These are phyloP conservation scores for Pygoscelis adeliae DNA, from an alignment of 2,113 vertebrate genomes.

Conservation along the genomic window DNA sequence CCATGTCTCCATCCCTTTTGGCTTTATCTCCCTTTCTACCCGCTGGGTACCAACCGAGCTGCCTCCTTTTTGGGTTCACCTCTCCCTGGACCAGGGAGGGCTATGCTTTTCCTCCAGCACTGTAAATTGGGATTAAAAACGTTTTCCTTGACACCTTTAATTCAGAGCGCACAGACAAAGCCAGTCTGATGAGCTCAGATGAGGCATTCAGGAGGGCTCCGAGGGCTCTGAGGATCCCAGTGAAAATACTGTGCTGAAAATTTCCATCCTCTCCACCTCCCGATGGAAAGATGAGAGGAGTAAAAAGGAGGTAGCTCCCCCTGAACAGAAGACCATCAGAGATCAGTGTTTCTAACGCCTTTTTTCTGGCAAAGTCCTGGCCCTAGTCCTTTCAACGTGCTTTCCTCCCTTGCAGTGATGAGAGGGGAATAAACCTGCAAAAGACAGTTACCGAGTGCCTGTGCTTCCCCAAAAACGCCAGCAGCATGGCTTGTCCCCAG, in stretches of 20 bases:
- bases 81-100: background rate
- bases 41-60: rapidly evolving
- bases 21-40: background rate
- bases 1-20: background rate
- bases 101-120: background rate
- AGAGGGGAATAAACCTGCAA: background rate
- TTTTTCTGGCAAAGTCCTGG: background rate
- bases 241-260: background rate
- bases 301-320: background rate
- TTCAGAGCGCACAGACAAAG: background rate
- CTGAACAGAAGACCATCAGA: background rate
- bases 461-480: background rate
- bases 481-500: background rate
- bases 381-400: background rate
- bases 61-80: rapidly evolving
- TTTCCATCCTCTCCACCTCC: background rate
- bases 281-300: background rate
- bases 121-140: background rate
- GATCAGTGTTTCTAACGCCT: background rate
- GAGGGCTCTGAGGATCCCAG: background rate
- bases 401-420: background rate
- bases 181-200: background rate
- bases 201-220: background rate
- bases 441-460: rapidly evolving
- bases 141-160: background rate